A percentile compares a stretch with the other conserved stretches of the same genome.
Evolutionary conservation across 1,140 invertebrate species (phyloP).

Genomic region (Cryptotermes secundus): DNA sequence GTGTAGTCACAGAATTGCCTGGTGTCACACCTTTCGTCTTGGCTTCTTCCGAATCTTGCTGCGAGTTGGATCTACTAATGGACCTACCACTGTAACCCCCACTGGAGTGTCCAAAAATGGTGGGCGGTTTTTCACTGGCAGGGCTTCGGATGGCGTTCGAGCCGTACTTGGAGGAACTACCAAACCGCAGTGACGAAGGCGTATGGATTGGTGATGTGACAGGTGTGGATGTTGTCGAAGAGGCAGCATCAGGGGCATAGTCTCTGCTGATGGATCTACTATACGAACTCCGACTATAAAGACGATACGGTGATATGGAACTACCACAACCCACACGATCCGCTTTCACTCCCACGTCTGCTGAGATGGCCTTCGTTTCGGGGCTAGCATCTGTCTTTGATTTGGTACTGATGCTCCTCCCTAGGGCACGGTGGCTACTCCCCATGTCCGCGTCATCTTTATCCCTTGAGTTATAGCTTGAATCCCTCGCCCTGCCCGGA

Average conservation of each 20-base stretch:
- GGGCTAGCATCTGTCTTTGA: background rate
- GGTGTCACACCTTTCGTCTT: background rate
- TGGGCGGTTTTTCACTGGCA: conserved; percentile 30
- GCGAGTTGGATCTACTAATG: conserved; percentile 12
- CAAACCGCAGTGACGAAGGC: conserved; percentile 28
- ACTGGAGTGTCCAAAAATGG: conserved; percentile 20
- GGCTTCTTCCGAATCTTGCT: background rate
- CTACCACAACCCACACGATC: conserved; percentile 1
- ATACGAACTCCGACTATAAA: conserved; percentile 23
- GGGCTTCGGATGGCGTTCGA: conserved; percentile 26
- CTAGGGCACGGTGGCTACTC: background rate
- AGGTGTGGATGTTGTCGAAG: conserved; percentile 29
- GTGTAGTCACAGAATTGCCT: background rate
- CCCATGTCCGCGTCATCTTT: background rate
- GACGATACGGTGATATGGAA: conserved; percentile 23
- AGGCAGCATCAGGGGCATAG: background rate
- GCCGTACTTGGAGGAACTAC: conserved; percentile 23
- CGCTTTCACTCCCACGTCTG: background rate
- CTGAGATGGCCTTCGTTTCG: background rate
- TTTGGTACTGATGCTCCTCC: background rate
- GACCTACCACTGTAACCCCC: conserved; percentile 27
- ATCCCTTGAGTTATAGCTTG: background rate
- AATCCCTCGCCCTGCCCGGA: conserved; percentile 20
- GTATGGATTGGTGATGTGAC: conserved; percentile 26
- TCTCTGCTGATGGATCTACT: conserved; percentile 31